Conservation (phyloP, 2,888 invertebrate species). For the Plebejus melissa region DNA sequence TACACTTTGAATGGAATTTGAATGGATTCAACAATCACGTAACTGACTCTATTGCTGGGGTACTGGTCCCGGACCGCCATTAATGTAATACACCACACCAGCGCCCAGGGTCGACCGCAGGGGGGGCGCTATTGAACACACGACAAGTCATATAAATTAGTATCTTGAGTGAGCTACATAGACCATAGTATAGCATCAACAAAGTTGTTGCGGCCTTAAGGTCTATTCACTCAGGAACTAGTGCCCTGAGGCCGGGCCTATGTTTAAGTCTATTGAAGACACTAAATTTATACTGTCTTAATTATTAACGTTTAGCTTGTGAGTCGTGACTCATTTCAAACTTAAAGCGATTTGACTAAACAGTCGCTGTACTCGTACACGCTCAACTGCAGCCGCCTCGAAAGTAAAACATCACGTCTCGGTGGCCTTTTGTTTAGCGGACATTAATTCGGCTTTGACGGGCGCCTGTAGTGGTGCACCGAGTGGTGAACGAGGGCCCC, state of each 20-base stretch:
- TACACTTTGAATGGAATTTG: conserved; percentile 3
- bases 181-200: neutral
- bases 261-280: too few relatives aligned
- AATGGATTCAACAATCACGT: neutral
- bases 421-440: neutral
- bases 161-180: neutral
- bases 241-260: neutral
- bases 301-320: too few relatives aligned
- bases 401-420: neutral
- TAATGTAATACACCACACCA: neutral
- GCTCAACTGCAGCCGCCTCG: neutral
- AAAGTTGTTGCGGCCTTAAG: neutral
- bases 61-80: neutral
- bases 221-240: neutral
- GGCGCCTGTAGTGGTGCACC: neutral
- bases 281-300: too few relatives aligned
- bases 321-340: neutral
- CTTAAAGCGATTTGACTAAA: neutral
- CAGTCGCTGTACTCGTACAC: neutral
- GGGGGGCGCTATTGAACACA: neutral
- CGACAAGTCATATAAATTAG: neutral
- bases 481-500: neutral
- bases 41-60: neutral
- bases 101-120: neutral
- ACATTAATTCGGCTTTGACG: neutral